phyloP scores from a whole-genome alignment of 2,888 invertebrate species.

The Pyrochroa serraticornis region DNA sequence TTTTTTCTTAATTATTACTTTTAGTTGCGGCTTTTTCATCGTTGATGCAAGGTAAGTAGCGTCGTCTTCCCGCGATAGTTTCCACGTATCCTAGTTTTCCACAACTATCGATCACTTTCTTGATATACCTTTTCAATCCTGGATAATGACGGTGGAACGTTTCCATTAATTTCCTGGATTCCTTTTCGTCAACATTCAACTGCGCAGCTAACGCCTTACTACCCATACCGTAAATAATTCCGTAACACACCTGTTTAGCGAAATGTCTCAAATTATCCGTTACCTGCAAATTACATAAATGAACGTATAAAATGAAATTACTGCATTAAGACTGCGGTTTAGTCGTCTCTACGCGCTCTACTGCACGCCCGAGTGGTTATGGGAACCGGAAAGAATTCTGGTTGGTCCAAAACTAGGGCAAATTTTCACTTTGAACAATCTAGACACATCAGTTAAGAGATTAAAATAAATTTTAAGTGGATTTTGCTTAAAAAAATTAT shows the following conservation, averaged over 20 bases:
- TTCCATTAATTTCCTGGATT: slow-evolving; percentile 80
- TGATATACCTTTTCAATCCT: slow-evolving; percentile 69
- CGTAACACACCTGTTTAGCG: slow-evolving; percentile 93
- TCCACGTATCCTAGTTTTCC: slow-evolving; percentile 77
- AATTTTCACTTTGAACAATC: no score
- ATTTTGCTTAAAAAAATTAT: no score
- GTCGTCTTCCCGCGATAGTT: slow-evolving; percentile 79
- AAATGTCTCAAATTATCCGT: slow-evolving; percentile 80
- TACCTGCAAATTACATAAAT: slow-evolving; percentile 65
- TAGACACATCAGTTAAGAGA: no score
- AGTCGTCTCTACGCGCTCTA: no score
- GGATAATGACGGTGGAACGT: slow-evolving; percentile 82
- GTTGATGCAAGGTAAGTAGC: slow-evolving; percentile 78
- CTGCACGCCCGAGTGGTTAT: no score
- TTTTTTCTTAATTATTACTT: slow-evolving; percentile 66
- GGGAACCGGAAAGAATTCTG: no score
- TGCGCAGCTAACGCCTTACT: slow-evolving; percentile 78
- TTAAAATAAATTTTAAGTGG: no score
- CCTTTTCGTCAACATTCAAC: slow-evolving; percentile 76
- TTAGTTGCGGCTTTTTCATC: slow-evolving; percentile 64
- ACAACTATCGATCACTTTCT: slow-evolving; percentile 65
- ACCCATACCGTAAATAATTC: slow-evolving; percentile 97
- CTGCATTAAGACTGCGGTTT: no score
- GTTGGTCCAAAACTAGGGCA: no score
- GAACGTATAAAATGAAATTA: no score